Evolutionary conservation across 2,888 invertebrate genomes (phyloP), one percentile per base, ranked within the genome.

Genomic region (Aproaerema taeniolella): DNA sequence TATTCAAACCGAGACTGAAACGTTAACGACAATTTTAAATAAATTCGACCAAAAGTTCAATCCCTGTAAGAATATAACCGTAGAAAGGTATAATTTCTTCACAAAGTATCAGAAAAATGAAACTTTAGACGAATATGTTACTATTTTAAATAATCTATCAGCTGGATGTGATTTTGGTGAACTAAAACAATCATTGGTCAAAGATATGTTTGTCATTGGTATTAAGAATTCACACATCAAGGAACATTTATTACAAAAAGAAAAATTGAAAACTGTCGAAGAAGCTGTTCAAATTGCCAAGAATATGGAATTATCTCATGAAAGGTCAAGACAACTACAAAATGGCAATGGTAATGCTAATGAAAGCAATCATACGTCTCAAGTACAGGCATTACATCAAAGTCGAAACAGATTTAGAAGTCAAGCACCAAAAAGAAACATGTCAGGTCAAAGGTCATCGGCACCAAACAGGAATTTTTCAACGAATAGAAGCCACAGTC

Each of bases 11-110:
- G 13, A n/a, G 17, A 26, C 10, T 15, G 14, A 8, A 35, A 15
- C n/a, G n/a, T n/a, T n/a, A n/a, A 34, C 10, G 8, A 13, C 9
- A 14, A 35, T 2, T 2, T 12, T n/a, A 11, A 3, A 20, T 25
- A 30, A 28, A 33, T 39, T 24, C 13, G 24, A 32, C 12, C 28
- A 11, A 14, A 34, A 34, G 11, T 34, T 38, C 24, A 28, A 28
- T 16, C 12, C 38, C 9, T 38, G 38, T 20, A 30, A 20, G 10
- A 30, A 30, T n/a, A 17, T 13, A 11, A 29, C 29, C 4, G 29
- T 38, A 2, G 24, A n/a, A n/a, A n/a, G n/a, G n/a, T n/a, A n/a
- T n/a, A n/a, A n/a, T n/a, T n/a, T n/a, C n/a, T n/a, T n/a, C 15
- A 29, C 29, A 29, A 4, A 17, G 3, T 6, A 38, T 20, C 24